Conservation (phyloP, 2,797 vertebrate species). For the Aldrovandia affinis region DNA sequence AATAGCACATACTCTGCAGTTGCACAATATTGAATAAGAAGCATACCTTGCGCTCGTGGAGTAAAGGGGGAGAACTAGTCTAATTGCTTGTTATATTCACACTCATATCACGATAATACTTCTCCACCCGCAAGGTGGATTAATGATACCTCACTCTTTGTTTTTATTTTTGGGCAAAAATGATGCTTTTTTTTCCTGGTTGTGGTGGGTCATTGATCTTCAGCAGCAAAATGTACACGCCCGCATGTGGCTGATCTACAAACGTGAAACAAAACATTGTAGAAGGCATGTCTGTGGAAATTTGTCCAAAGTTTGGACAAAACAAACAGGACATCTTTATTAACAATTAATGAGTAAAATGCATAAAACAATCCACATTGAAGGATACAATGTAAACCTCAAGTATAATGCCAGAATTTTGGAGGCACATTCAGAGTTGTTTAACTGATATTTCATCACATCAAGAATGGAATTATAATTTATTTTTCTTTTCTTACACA, state of each 20-base stretch:
- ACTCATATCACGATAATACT: conserved; percentile 8
- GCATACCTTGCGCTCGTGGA: conserved; percentile 35
- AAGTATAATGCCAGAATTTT: not conserved
- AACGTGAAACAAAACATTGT: not conserved
- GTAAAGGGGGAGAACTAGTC: conserved; percentile 20
- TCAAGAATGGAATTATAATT: not conserved
- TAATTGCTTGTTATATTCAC: conserved; percentile 42
- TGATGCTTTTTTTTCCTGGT: not conserved
- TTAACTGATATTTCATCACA: not conserved
- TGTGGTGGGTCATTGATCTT: not conserved
- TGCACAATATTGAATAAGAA: conserved; percentile 37
- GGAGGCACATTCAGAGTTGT: not conserved
- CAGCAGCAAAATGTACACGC: not conserved
- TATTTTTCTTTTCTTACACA: not conserved
- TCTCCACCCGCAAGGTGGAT: conserved; percentile 17
- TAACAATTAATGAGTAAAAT: not conserved
- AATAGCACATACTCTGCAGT: conserved; percentile 27
- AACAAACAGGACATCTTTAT: not conserved
- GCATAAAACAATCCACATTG: not conserved
- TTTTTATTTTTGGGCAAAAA: not conserved
- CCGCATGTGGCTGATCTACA: not conserved
- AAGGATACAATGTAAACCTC: not conserved
- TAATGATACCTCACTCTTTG: not conserved
- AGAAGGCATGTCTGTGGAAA: not conserved
- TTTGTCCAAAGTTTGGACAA: not conserved